Conservation (phyloP, 1,140 invertebrate genomes). For the Drosophila persimilis region DNA sequence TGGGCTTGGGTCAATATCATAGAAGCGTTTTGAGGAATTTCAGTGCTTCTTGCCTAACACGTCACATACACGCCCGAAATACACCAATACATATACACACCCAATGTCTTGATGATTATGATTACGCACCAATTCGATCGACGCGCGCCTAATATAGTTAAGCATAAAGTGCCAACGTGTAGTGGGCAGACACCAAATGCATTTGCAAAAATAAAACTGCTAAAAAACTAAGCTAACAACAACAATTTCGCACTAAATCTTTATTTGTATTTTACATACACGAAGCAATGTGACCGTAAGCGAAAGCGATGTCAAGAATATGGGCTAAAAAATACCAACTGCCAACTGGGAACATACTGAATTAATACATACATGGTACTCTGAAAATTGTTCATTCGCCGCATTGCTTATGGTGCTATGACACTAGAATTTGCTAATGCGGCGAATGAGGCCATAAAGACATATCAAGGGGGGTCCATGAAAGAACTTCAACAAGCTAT, state of each 20-base stretch:
- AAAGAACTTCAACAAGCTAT: too few relatives aligned
- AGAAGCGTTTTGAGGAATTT: slow-evolving; percentile 28
- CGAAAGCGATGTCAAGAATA: neutral
- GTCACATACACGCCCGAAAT: slow-evolving; percentile 73
- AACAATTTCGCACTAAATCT: slow-evolving; percentile 79
- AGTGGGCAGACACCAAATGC: slow-evolving; percentile 53
- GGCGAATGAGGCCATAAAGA: too few relatives aligned
- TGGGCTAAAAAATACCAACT: slow-evolving; percentile 6
- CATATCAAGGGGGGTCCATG: too few relatives aligned
- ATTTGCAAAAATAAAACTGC: slow-evolving; percentile 65
- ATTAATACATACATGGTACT: neutral
- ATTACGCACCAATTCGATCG: slow-evolving; percentile 69
- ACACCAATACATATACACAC: slow-evolving; percentile 50
- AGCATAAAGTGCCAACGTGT: slow-evolving; percentile 66
- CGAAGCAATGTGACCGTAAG: slow-evolving; percentile 18
- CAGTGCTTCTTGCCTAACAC: slow-evolving; percentile 66
- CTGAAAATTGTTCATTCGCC: too few relatives aligned
- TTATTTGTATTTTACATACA: slow-evolving; percentile 12
- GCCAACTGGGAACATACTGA: slow-evolving; percentile 13
- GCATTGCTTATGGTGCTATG: too few relatives aligned
- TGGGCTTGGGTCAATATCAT: too few relatives aligned
- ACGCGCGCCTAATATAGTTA: slow-evolving; percentile 43
- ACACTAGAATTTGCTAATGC: too few relatives aligned
- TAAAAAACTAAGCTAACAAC: slow-evolving; percentile 76
- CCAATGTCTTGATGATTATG: slow-evolving; percentile 72